Percentiles rank a stretch among this genome's conserved stretches.
These are phyloP conservation scores for Cephalopterus ornatus DNA, from an alignment of 2,113 vertebrate species.

Conservation along the genomic window DNA sequence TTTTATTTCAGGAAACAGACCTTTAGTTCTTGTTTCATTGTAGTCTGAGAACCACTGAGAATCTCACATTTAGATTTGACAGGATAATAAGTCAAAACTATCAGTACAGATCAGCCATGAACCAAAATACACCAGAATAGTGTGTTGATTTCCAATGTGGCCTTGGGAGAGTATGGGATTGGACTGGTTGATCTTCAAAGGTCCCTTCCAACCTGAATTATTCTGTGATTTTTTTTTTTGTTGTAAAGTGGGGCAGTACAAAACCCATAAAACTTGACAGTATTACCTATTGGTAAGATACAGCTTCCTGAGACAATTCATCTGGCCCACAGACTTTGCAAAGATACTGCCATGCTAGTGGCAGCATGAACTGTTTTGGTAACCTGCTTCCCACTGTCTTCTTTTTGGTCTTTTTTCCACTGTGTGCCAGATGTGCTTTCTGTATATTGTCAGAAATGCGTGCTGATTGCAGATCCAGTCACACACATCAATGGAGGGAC, in stretches of 20 bases:
- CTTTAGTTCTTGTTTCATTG: not conserved
- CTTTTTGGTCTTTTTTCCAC: not conserved
- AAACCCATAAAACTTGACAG: not conserved
- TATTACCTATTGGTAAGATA: not conserved
- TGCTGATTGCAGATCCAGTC: not conserved
- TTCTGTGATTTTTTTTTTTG: not conserved
- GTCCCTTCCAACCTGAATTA: not conserved
- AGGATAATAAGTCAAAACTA: not conserved
- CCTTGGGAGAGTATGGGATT: not conserved
- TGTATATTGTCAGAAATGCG: rapidly evolving
- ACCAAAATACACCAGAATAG: not conserved
- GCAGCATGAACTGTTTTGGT: not conserved
- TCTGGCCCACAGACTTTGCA: not conserved
- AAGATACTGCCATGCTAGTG: not conserved
- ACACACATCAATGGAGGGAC: rapidly evolving
- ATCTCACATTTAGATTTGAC: not conserved
- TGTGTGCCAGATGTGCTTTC: not conserved
- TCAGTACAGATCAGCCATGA: not conserved
- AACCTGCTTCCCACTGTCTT: not conserved
- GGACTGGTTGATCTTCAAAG: not conserved
- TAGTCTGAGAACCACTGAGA: not conserved
- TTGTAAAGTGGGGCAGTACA: not conserved
- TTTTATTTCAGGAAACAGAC: not conserved
- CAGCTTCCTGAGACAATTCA: not conserved
- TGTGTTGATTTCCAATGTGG: not conserved